Evolutionary conservation across 2,888 invertebrate species (phyloP).

Genomic region (Drosophila macrospina): DNA sequence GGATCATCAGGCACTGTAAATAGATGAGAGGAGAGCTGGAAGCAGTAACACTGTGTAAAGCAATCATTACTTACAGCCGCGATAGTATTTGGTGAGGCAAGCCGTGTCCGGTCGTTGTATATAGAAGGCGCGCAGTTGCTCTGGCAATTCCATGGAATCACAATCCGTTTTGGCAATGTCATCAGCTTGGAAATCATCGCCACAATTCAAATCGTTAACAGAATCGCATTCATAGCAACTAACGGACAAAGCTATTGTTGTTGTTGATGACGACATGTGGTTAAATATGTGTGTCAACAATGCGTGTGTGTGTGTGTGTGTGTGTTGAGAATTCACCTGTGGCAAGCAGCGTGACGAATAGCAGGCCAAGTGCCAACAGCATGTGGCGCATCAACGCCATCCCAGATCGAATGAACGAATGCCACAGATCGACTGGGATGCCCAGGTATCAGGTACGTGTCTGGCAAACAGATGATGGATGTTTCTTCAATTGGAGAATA

Average conservation of each 20-base stretch:
- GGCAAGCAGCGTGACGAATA: conserved; percentile 55
- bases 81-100: conserved; percentile 78
- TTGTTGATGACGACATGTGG: conserved; percentile 60
- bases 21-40: background rate
- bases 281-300: conserved; percentile 66
- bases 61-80: conserved; percentile 68
- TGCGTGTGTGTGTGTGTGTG: too few relatives aligned
- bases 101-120: conserved; percentile 73
- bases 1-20: conserved; percentile 51
- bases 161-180: conserved; percentile 78
- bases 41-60: background rate
- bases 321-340: conserved; percentile 58
- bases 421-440: conserved; percentile 14
- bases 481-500: conserved; percentile 6
- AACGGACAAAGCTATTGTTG: conserved; percentile 69
- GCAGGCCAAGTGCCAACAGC: conserved; percentile 54
- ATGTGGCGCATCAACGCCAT: conserved; percentile 33
- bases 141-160: conserved; percentile 72
- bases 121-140: conserved; percentile 56
- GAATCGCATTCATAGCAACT: conserved; percentile 84
- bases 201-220: conserved; percentile 75
- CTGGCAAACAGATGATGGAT: conserved; percentile 31
- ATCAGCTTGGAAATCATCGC: conserved; percentile 65
- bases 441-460: conserved; percentile 38
- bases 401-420: conserved; percentile 13